Evolutionary conservation across 1,140 invertebrate genomes (phyloP).

Genomic region (Agrilus planipennis): DNA sequence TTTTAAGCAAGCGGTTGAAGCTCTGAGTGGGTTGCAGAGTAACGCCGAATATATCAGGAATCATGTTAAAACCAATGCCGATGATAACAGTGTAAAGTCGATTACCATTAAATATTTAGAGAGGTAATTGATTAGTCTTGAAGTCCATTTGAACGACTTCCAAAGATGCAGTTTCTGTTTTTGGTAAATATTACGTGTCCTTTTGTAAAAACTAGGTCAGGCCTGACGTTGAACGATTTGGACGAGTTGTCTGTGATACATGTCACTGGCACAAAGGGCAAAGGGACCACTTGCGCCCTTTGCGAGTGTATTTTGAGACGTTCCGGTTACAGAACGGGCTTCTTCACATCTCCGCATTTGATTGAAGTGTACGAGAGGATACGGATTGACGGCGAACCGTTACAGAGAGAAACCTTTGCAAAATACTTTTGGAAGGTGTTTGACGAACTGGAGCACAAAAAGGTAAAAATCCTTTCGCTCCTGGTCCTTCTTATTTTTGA

Average conservation of each 20-base stretch:
- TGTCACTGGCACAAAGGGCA: slow-evolving; percentile 93
- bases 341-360: slow-evolving; percentile 94
- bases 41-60: slow-evolving; percentile 25
- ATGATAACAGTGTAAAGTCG: slow-evolving; percentile 19
- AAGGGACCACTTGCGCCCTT: slow-evolving; percentile 89
- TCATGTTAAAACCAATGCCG: slow-evolving; percentile 13
- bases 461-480: slow-evolving; percentile 31
- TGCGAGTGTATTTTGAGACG: slow-evolving; percentile 78
- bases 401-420: slow-evolving; percentile 63
- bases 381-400: slow-evolving; percentile 69
- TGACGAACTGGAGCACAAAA: slow-evolving; percentile 41
- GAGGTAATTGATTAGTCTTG: slow-evolving; percentile 17
- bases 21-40: slow-evolving; percentile 28
- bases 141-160: background rate
- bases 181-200: background rate
- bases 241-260: slow-evolving; percentile 77
- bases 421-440: slow-evolving; percentile 78
- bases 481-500: no score
- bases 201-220: slow-evolving; percentile 37
- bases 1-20: slow-evolving; percentile 23
- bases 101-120: slow-evolving; percentile 21
- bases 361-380: slow-evolving; percentile 88
- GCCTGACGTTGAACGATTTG: slow-evolving; percentile 49
- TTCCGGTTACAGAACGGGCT: slow-evolving; percentile 82
- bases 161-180: background rate